Conservation (phyloP, 2,797 vertebrate genomes). For the Paramormyrops hopkinsi region DNA sequence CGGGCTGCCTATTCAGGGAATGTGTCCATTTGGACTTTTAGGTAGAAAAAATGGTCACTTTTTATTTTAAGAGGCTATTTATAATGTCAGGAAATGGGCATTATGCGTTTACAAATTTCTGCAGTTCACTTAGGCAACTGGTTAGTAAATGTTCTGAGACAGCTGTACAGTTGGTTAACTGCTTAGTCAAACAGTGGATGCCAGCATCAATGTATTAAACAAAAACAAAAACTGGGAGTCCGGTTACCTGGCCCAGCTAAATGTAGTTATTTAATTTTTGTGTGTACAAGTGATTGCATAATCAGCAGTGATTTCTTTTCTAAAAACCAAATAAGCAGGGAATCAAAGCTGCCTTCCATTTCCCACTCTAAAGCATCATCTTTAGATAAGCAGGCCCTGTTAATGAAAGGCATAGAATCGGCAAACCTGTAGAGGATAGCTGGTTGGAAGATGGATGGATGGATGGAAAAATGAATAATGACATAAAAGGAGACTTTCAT, state of each 20-base stretch:
- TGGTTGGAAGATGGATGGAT: neutral
- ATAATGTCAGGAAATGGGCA: neutral
- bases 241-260: neutral
- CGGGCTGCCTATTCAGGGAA: slow-evolving; percentile 29
- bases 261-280: neutral
- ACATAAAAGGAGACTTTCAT: neutral
- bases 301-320: neutral
- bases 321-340: neutral
- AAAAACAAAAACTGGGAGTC: neutral
- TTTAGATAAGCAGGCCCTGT: neutral
- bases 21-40: neutral
- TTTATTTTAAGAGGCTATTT: slow-evolving; percentile 13
- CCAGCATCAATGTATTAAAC: neutral
- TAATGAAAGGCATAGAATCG: neutral
- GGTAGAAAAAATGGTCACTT: slow-evolving; percentile 9
- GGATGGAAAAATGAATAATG: neutral
- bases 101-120: neutral
- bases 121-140: neutral
- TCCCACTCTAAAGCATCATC: neutral
- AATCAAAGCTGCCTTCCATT: neutral
- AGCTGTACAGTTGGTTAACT: neutral
- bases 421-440: neutral
- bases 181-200: neutral
- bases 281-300: neutral
- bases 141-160: neutral